These are phyloP conservation scores for Coranthus polyacanthus DNA, from an alignment of 2,797 vertebrate genomes.

Conservation along the genomic window DNA sequence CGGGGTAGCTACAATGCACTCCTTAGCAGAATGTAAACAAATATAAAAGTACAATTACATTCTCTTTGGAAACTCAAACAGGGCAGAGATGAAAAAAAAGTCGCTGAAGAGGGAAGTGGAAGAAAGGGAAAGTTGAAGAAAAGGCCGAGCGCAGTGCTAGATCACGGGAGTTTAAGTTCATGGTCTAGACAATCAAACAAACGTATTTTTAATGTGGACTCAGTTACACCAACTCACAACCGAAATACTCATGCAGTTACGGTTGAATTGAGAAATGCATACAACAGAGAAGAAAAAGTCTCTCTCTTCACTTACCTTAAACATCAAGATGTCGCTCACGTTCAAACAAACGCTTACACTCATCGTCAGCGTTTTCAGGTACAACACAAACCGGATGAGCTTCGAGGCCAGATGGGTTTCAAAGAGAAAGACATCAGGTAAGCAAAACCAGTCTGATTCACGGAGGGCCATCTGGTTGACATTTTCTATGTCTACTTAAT, in stretches of 20 bases:
- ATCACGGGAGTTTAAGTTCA: not conserved
- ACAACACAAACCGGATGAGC: not conserved
- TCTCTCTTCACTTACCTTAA: no score
- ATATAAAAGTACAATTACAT: not conserved
- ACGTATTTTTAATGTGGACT: not conserved
- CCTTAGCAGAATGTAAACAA: no score
- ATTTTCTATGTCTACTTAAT: slow-evolving; percentile 5
- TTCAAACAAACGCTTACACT: no score
- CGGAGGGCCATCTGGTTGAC: slow-evolving; percentile 13
- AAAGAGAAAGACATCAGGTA: not conserved
- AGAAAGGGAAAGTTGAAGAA: not conserved
- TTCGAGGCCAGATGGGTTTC: slow-evolving; percentile 14
- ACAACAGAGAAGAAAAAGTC: no score
- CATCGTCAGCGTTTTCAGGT: no score
- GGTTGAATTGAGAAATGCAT: no score
- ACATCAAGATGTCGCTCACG: no score
- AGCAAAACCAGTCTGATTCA: slow-evolving; percentile 27
- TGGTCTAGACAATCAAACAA: not conserved
- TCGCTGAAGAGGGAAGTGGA: not conserved
- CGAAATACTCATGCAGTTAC: not conserved
- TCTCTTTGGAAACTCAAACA: not conserved
- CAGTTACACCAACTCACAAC: not conserved
- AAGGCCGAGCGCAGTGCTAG: not conserved
- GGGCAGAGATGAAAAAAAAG: not conserved
- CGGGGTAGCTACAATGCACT: no score